Conservation (phyloP, 2,797 vertebrate genomes). For the Echeneis naucrates region DNA sequence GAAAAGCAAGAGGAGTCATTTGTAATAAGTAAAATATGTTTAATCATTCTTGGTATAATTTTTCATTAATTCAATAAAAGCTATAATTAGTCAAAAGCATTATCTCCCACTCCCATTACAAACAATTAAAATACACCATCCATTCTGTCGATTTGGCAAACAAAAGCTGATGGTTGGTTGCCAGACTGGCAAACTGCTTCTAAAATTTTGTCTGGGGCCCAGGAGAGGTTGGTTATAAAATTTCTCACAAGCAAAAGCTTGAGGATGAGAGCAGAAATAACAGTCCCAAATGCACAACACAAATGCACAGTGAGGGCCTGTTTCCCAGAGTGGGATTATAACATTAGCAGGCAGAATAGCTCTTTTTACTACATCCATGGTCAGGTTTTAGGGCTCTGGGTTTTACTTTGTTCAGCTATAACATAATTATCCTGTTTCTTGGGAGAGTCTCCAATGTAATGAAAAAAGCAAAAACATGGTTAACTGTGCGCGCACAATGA, state of each 20-base stretch:
- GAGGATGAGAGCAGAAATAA: conserved; percentile 47
- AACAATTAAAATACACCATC: conserved; percentile 55
- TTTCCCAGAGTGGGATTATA: conserved; percentile 51
- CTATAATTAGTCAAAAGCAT: conserved; percentile 42
- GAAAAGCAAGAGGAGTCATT: neutral
- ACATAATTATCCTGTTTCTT: conserved; percentile 31
- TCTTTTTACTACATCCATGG: conserved; percentile 32
- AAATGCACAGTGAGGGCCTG: conserved; percentile 33
- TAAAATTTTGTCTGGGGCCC: conserved; percentile 40
- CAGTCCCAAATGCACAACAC: conserved; percentile 27
- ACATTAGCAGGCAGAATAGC: conserved; percentile 42
- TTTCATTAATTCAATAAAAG: conserved; percentile 40
- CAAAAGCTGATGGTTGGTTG: conserved; percentile 45
- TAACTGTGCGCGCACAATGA: neutral
- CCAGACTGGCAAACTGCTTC: conserved; percentile 57
- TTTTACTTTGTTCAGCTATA: conserved; percentile 33
- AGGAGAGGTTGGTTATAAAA: conserved; percentile 48
- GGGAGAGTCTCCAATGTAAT: neutral
- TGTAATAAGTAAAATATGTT: conserved; percentile 48
- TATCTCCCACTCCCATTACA: conserved; percentile 32
- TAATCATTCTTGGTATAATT: conserved; percentile 34
- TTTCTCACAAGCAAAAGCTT: conserved; percentile 48
- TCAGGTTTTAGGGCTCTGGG: conserved; percentile 22
- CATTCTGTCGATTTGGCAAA: conserved; percentile 61
- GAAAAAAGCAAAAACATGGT: conserved; percentile 3